A percentile compares a stretch with the other conserved stretches of the same genome.
These are phyloP conservation scores for Gnathochromis pfefferi DNA, from an alignment of 2,113 vertebrate genomes.

Conservation along the genomic window DNA sequence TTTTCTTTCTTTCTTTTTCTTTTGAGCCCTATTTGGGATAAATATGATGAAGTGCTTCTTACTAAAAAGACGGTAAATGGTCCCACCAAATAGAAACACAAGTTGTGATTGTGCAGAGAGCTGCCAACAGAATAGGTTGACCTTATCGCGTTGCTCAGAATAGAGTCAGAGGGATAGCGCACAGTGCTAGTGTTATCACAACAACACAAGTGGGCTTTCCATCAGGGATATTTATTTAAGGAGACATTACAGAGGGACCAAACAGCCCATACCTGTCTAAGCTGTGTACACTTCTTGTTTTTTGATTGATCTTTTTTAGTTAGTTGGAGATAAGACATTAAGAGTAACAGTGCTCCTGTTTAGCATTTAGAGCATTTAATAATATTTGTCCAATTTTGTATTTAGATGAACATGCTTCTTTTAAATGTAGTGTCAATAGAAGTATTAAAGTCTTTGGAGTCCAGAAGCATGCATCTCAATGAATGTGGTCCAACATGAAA, in stretches of 20 bases:
- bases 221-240: slow-evolving; percentile 18
- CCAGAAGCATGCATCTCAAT: neutral
- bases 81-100: neutral
- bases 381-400: neutral
- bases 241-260: neutral
- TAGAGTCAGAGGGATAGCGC: slow-evolving; percentile 28
- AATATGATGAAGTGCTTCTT: neutral
- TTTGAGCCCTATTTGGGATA: neutral
- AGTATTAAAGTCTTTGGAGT: neutral
- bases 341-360: neutral
- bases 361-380: neutral
- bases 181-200: slow-evolving; percentile 19
- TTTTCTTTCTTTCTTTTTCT: neutral
- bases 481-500: slow-evolving; percentile 1
- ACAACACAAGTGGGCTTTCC: slow-evolving; percentile 23
- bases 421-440: slow-evolving; percentile 12
- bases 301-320: neutral
- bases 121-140: slow-evolving; percentile 19
- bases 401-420: neutral
- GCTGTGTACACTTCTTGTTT: neutral
- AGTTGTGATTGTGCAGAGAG: neutral
- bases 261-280: neutral
- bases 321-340: neutral
- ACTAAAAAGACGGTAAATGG: neutral
- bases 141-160: slow-evolving; percentile 41